Evolutionary conservation across 2,113 vertebrate genomes (phyloP).

Genomic region (Beaufortia kweichowensis): DNA sequence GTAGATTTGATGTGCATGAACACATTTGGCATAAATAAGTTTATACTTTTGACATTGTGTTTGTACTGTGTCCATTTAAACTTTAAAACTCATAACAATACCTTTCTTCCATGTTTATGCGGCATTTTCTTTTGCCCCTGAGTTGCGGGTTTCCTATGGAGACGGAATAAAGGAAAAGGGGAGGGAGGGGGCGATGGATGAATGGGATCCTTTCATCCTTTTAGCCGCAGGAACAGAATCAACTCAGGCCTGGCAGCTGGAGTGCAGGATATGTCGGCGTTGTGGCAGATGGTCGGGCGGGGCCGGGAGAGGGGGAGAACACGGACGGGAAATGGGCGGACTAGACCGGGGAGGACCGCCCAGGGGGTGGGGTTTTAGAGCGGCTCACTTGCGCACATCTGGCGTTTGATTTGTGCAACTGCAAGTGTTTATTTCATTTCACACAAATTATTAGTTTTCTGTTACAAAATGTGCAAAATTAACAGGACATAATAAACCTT

Average conservation of each 20-base stretch:
- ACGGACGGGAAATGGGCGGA: constrained; percentile 52
- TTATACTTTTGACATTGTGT: too few relatives aligned
- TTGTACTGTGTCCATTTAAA: constrained; percentile 48
- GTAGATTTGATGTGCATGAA: too few relatives aligned
- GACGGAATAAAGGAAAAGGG: constrained; percentile 49
- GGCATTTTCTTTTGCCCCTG: constrained; percentile 26
- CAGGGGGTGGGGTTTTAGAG: constrained; percentile 40
- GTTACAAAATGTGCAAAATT: not conserved
- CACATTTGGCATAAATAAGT: not conserved
- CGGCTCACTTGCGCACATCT: constrained; percentile 61
- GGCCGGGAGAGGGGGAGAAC: constrained; percentile 50
- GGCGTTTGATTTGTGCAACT: constrained; percentile 53
- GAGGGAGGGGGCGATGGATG: constrained; percentile 32
- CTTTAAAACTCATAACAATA: constrained; percentile 53
- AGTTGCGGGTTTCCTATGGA: constrained; percentile 41
- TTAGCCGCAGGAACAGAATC: constrained; percentile 49
- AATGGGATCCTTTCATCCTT: constrained; percentile 58
- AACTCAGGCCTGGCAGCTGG: constrained; percentile 48
- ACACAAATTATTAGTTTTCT: not conserved
- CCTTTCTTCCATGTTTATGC: constrained; percentile 27
- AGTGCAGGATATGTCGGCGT: constrained; percentile 54
- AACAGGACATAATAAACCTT: not conserved
- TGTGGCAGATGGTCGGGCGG: constrained; percentile 60
- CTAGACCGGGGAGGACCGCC: not conserved
- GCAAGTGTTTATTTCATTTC: constrained; percentile 21